Evolutionary conservation across 2,113 vertebrate genomes (phyloP).

Genomic region (Salvelinus fontinalis): DNA sequence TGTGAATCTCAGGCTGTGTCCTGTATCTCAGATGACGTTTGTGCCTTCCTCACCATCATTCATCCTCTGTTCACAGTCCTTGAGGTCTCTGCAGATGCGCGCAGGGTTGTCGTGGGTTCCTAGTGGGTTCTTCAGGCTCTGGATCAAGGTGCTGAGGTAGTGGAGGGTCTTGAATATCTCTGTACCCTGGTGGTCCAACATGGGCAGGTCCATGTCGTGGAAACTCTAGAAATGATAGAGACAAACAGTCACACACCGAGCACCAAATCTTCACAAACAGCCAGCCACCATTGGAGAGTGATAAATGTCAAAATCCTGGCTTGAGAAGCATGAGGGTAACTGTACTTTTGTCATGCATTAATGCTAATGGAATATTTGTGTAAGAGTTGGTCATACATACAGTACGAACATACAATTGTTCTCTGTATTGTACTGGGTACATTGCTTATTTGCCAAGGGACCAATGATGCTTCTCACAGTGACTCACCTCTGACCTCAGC

Average conservation of each 20-base stretch:
- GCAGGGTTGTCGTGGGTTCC: slow-evolving; percentile 91
- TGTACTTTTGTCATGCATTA: too few species aligned
- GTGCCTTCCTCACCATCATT: slow-evolving; percentile 79
- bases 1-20: too few species aligned
- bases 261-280: background rate
- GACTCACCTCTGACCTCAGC: slow-evolving; percentile 80
- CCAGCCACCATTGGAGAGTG: too few species aligned
- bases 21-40: background rate
- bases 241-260: background rate
- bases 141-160: slow-evolving; percentile 96
- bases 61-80: slow-evolving; percentile 93
- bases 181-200: slow-evolving; percentile 89
- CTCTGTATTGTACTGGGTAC: too few species aligned
- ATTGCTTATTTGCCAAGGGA: background rate
- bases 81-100: slow-evolving; percentile 93
- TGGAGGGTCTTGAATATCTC: slow-evolving; percentile 96
- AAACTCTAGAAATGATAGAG: slow-evolving; percentile 68
- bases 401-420: too few species aligned
- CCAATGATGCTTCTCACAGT: background rate
- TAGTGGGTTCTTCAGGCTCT: slow-evolving; percentile 93
- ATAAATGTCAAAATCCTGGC: too few species aligned
- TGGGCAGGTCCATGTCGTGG: slow-evolving; percentile 78
- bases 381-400: too few species aligned
- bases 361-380: too few species aligned
- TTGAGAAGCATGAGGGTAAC: too few species aligned